Percentiles rank a stretch among this genome's conserved stretches.
These are phyloP conservation scores for Oreortyx pictus DNA, from an alignment of 2,797 vertebrate species.

Conservation along the genomic window DNA sequence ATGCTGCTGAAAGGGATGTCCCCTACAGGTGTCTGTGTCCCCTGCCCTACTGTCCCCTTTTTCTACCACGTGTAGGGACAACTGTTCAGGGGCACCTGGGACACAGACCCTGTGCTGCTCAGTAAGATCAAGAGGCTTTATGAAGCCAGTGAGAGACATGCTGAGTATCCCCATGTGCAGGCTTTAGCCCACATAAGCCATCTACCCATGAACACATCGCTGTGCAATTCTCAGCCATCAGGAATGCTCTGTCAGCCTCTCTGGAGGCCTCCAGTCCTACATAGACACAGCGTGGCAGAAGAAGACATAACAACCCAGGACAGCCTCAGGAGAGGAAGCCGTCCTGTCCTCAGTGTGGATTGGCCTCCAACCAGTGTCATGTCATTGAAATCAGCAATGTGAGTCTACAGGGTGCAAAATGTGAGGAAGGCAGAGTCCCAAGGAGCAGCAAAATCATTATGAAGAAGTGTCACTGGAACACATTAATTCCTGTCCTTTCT, in stretches of 20 bases:
- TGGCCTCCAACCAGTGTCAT: fast-evolving
- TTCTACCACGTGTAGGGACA: background rate
- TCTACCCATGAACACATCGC: background rate
- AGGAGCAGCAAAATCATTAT: background rate
- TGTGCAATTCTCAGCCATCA: background rate
- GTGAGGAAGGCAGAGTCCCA: background rate
- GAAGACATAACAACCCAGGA: background rate
- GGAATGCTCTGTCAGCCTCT: background rate
- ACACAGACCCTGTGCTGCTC: no score
- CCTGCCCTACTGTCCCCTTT: no score
- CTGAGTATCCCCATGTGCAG: background rate
- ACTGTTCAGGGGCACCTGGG: background rate
- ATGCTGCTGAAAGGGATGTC: background rate
- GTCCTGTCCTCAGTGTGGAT: no score
- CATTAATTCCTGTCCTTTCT: fast-evolving
- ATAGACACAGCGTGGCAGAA: background rate
- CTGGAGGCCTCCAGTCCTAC: background rate
- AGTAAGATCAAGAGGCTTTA: background rate
- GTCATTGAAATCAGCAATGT: fast-evolving
- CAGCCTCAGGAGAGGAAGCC: background rate
- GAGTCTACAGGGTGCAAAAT: fast-evolving
- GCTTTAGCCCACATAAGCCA: conserved; percentile 8
- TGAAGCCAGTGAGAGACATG: background rate
- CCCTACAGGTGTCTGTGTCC: fast-evolving
- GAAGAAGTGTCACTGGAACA: fast-evolving